Percentiles rank a stretch among this genome's conserved stretches.
phyloP scores from a whole-genome alignment of 2,888 invertebrate species.

The Amblyjoppa proteus region DNA sequence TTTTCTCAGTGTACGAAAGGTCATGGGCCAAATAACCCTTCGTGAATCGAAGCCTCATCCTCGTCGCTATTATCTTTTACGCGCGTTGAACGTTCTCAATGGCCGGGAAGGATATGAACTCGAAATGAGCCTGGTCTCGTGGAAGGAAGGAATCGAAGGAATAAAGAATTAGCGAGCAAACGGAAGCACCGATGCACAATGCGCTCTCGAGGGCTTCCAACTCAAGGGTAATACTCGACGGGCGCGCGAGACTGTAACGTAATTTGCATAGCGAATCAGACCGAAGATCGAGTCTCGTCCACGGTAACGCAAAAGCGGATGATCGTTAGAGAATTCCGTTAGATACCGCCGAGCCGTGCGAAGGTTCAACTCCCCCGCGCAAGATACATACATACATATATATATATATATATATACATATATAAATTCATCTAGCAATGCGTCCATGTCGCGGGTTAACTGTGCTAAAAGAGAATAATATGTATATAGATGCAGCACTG shows the following conservation, averaged over 20 bases:
- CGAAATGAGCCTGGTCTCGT: constrained; percentile 36
- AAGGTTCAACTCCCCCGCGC: constrained; percentile 64
- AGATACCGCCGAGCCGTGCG: constrained; percentile 66
- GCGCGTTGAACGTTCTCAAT: constrained; percentile 26
- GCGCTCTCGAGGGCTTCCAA: constrained; percentile 46
- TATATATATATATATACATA: not conserved
- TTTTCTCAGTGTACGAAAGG: not conserved
- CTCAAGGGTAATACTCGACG: constrained; percentile 36
- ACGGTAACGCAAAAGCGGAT: constrained; percentile 51
- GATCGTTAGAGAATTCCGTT: constrained; percentile 70
- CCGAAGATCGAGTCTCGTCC: constrained; percentile 69
- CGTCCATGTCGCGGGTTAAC: constrained; percentile 46
- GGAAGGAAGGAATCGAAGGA: constrained; percentile 46
- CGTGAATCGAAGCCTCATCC: not conserved
- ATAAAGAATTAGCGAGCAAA: constrained; percentile 52
- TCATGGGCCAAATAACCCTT: not conserved
- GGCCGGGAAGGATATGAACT: constrained; percentile 46
- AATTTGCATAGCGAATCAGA: constrained; percentile 72
- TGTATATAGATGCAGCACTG: constrained; percentile 16
- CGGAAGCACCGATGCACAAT: constrained; percentile 63
- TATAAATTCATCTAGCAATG: not conserved
- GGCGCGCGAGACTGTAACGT: constrained; percentile 60
- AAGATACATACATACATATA: constrained; percentile 31
- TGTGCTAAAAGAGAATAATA: constrained; percentile 40
- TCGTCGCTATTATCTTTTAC: not conserved